phyloP scores from a whole-genome alignment of 2,888 invertebrate species.

The Monoplex corrugatus region DNA sequence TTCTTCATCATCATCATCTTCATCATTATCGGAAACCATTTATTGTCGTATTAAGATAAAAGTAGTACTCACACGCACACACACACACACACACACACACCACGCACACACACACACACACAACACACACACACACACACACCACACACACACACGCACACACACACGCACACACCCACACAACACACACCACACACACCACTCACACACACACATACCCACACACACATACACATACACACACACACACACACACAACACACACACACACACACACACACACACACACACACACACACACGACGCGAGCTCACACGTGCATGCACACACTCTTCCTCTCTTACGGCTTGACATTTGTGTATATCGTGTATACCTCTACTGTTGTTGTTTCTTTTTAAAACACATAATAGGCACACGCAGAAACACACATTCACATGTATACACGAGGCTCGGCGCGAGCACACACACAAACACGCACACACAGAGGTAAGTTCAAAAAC shows the following conservation, averaged over 20 bases:
- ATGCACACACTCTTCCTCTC: not conserved
- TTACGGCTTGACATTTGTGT: too few relatives aligned
- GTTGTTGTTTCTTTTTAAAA: too few relatives aligned
- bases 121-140: slow-evolving; percentile 15
- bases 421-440: not conserved
- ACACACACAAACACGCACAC: too few relatives aligned
- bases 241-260: not conserved
- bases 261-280: not conserved
- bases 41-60: too few relatives aligned
- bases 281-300: not conserved
- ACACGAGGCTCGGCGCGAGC: too few relatives aligned
- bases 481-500: too few relatives aligned
- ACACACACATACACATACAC: not conserved
- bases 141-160: slow-evolving; percentile 16
- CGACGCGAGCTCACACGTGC: not conserved
- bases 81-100: slow-evolving; percentile 24
- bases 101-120: slow-evolving; percentile 26
- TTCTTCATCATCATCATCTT: too few relatives aligned
- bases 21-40: too few relatives aligned
- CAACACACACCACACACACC: not conserved
- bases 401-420: not conserved
- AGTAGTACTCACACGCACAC: not conserved
- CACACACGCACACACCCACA: not conserved
- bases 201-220: not conserved
- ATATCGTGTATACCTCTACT: too few relatives aligned